Conservation (phyloP, 2,113 vertebrate genomes). For the Pleuronectes platessa region DNA sequence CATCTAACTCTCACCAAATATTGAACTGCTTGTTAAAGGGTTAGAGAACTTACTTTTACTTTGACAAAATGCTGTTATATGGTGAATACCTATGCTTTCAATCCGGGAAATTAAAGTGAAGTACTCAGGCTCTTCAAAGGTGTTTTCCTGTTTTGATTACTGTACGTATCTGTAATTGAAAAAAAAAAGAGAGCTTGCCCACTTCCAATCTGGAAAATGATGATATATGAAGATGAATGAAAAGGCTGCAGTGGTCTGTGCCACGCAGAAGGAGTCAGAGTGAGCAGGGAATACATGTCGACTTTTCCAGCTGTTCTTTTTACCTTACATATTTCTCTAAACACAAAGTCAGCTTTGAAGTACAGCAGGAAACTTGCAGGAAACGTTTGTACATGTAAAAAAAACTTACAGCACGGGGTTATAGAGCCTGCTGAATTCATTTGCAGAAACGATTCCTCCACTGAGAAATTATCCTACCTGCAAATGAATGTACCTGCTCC, state of each 20-base stretch:
- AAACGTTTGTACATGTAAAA: slow-evolving; percentile 18
- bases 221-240: slow-evolving; percentile 38
- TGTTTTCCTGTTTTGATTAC: slow-evolving; percentile 12
- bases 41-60: neutral
- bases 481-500: slow-evolving; percentile 4
- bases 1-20: no score
- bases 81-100: neutral
- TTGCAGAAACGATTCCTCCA: slow-evolving; percentile 25
- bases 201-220: slow-evolving; percentile 10
- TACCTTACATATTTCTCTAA: slow-evolving; percentile 47
- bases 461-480: slow-evolving; percentile 6
- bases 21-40: neutral
- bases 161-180: neutral
- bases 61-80: neutral
- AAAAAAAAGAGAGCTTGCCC: neutral
- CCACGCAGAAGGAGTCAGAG: slow-evolving; percentile 36
- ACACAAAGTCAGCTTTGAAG: slow-evolving; percentile 56
- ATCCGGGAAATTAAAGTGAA: neutral
- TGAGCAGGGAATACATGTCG: slow-evolving; percentile 18
- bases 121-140: neutral
- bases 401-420: slow-evolving; percentile 11
- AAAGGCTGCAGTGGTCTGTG: slow-evolving; percentile 20
- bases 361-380: slow-evolving; percentile 40
- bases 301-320: slow-evolving; percentile 61
- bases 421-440: neutral